Conservation (phyloP, 2,888 invertebrate species). For the Halictus ligatus region DNA sequence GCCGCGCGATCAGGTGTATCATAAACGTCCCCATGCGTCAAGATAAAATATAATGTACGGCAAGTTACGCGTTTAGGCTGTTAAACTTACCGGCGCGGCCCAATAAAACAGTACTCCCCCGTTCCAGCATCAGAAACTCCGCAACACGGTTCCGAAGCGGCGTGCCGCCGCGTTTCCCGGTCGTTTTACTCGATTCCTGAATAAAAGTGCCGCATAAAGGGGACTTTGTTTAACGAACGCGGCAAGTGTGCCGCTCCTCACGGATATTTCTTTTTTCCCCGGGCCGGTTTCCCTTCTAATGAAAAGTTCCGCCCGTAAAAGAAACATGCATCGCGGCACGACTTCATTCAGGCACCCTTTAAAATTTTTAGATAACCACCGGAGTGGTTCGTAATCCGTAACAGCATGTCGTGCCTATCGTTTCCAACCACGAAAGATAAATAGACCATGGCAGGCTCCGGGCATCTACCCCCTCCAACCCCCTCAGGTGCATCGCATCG, state of each 20-base stretch:
- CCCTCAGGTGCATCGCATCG: conserved; percentile 22
- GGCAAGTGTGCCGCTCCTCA: neutral
- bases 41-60: conserved; percentile 13
- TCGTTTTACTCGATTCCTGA: conserved; percentile 28
- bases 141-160: neutral
- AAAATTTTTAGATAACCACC: conserved; percentile 49
- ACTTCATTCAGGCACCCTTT: conserved; percentile 38
- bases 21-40: conserved; percentile 7
- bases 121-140: conserved; percentile 8
- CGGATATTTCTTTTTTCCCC: neutral
- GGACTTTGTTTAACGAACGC: conserved; percentile 35
- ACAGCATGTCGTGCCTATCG: conserved; percentile 45
- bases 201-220: conserved; percentile 29
- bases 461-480: neutral
- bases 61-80: neutral
- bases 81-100: neutral
- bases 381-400: conserved; percentile 44
- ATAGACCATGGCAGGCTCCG: conserved; percentile 21
- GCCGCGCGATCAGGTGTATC: neutral
- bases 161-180: neutral
- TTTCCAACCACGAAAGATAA: conserved; percentile 39
- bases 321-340: conserved; percentile 22
- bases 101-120: conserved; percentile 13
- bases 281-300: neutral
- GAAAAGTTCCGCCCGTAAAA: conserved; percentile 36